phyloP scores from a whole-genome alignment of 2,888 invertebrate genomes.

The Habroteleia sp. region DNA sequence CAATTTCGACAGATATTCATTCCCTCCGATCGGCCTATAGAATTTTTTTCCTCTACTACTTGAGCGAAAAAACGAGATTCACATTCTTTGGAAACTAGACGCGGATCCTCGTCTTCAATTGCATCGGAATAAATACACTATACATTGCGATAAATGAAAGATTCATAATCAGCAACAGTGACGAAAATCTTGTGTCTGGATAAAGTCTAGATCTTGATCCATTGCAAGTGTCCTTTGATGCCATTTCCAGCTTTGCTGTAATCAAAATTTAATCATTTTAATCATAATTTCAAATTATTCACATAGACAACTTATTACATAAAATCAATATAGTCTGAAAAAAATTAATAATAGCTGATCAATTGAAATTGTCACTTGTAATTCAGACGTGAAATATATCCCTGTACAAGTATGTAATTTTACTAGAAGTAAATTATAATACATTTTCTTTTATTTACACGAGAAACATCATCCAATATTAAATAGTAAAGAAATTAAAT shows the following conservation, averaged over 20 bases:
- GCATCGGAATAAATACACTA: conserved; percentile 58
- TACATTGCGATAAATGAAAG: conserved; percentile 64
- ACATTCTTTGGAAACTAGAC: conserved; percentile 73
- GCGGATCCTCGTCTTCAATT: conserved; percentile 67
- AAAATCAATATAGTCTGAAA: too few species aligned
- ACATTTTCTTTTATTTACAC: too few species aligned
- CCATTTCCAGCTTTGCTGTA: conserved; percentile 77
- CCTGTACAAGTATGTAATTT: too few species aligned
- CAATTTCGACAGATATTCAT: conserved; percentile 50
- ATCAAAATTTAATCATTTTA: too few species aligned
- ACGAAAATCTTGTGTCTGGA: conserved; percentile 63
- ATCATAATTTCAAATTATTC: too few species aligned
- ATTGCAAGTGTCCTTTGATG: conserved; percentile 76
- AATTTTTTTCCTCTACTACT: conserved; percentile 51
- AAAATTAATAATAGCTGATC: too few species aligned
- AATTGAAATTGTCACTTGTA: too few species aligned
- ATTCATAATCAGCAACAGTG: conserved; percentile 69
- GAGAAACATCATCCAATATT: too few species aligned
- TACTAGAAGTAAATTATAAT: too few species aligned
- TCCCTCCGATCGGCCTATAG: conserved; percentile 46
- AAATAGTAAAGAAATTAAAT: too few species aligned
- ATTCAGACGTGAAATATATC: too few species aligned
- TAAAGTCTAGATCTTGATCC: conserved; percentile 66
- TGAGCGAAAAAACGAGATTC: conserved; percentile 63
- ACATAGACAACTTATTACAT: too few species aligned